Conservation (phyloP, 2,113 vertebrate species). For the Synodontis membranacea region DNA sequence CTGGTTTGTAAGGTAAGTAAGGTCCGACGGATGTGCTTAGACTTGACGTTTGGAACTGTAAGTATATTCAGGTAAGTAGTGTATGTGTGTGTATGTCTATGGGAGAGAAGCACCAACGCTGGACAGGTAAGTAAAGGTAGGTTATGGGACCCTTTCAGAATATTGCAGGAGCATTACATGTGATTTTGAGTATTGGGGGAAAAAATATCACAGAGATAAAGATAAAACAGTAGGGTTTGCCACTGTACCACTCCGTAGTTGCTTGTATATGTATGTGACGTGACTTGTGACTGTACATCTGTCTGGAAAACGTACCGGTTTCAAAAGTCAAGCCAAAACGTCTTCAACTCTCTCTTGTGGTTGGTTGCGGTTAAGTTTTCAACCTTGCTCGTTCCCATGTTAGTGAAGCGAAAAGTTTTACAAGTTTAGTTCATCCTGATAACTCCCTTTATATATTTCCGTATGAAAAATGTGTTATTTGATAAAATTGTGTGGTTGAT, state of each 20-base stretch:
- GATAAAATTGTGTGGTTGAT: background rate
- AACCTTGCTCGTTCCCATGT: background rate
- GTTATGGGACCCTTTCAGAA: conserved; percentile 62
- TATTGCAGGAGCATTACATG: conserved; percentile 23
- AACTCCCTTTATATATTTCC: background rate
- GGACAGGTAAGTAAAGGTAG: conserved; percentile 58
- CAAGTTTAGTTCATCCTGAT: background rate
- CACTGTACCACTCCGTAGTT: background rate
- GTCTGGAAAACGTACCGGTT: background rate
- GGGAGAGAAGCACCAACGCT: conserved; percentile 28
- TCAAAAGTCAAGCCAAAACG: background rate
- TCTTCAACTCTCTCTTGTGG: background rate
- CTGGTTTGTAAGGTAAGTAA: conserved; percentile 67
- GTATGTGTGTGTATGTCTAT: conserved; percentile 66
- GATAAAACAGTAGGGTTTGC: background rate
- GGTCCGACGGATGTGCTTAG: conserved; percentile 58
- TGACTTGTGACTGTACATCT: background rate
- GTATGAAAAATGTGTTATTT: background rate
- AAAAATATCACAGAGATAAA: background rate
- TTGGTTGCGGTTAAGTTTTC: background rate
- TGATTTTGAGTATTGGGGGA: background rate
- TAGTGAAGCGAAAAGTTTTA: background rate
- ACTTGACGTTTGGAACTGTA: conserved; percentile 61
- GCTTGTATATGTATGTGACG: background rate
- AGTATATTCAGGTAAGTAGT: conserved; percentile 76